A percentile compares a stretch with the other conserved stretches of the same genome.
Evolutionary conservation across 2,888 invertebrate genomes (phyloP).

Genomic region (Bimastos eiseni): DNA sequence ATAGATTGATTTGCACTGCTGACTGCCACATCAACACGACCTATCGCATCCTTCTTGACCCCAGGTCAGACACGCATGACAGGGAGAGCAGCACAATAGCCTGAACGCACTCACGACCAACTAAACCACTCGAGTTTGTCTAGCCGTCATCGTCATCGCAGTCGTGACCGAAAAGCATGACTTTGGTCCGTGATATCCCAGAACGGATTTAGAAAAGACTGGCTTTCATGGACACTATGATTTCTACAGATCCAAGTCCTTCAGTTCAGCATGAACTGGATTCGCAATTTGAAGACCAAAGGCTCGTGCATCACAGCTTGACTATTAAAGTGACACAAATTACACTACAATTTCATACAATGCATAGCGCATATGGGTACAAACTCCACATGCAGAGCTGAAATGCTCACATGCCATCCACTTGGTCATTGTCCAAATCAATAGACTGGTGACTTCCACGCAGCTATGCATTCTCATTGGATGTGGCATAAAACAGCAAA

Average conservation of each 20-base stretch:
- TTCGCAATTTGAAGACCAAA: not conserved
- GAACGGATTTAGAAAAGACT: not conserved
- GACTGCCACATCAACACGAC: not conserved
- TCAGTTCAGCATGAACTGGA: not conserved
- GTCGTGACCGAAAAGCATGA: not conserved
- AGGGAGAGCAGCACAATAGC: not conserved
- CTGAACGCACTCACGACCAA: not conserved
- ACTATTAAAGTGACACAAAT: not conserved
- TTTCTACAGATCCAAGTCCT: not conserved
- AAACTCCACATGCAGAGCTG: not conserved
- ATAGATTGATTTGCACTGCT: not conserved
- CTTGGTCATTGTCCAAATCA: not conserved
- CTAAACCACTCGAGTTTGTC: not conserved
- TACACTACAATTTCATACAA: not conserved
- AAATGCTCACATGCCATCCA: not conserved
- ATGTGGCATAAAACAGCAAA: not conserved
- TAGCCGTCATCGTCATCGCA: not conserved
- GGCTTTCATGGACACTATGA: not conserved
- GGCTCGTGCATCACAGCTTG: not conserved
- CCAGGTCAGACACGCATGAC: not conserved
- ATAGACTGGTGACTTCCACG: not conserved
- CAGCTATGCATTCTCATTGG: not conserved
- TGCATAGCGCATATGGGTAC: not conserved
- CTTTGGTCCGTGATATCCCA: slow-evolving; percentile 6
- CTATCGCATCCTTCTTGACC: not conserved